Evolutionary conservation across 2,797 vertebrate species (phyloP), one percentile per base, ranked within the genome.

Genomic region (Varecia variegata): DNA sequence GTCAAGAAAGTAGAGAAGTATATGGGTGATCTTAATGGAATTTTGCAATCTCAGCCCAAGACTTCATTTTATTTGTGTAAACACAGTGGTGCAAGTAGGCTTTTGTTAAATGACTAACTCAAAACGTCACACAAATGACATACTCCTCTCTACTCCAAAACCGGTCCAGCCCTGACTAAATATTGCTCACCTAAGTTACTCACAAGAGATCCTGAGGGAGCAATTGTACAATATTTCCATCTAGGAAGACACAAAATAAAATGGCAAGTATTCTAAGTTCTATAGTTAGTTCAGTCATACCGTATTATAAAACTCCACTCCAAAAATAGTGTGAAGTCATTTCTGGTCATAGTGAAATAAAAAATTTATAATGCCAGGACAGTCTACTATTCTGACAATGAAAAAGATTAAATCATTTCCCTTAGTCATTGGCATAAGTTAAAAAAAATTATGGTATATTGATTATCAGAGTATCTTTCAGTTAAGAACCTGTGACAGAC

Each of bases 291-390:
- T 76, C 70, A 88, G 68, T 71, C 70, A 93, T 11, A 62, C 35
- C 27, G 35, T 54, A 40, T 35, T 93, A 90, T 23, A 89, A 97
- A 88, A 81, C 7, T 73, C 50, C 30, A 90, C 38, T 88, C 79
- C 79, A 79, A 93, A 95, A 96, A 93, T 43, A 89, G 2, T 56
- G 30, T 74, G 27, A 93, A 54, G 40, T 56, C 56, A 87, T 71
- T 87, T 93, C 86, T 95, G 20, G 68, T 2, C 32, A 94, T 0
- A 90, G 52, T 60, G 74, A 95, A 94, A 80, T 89, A 88, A 95
- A 68, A 94, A 79, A 58, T 15, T 20, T 45, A 65, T 30, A 58
- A 93, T 50, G 21, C 17, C 62, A 80, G 25, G 81, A 58, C 17
- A 88, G 12, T 71, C 43, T 54, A 23, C 23, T 62, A 54, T 40